These are phyloP conservation scores for Lottia gigantea DNA, from an alignment of 2,888 invertebrate genomes.

Conservation along the genomic window DNA sequence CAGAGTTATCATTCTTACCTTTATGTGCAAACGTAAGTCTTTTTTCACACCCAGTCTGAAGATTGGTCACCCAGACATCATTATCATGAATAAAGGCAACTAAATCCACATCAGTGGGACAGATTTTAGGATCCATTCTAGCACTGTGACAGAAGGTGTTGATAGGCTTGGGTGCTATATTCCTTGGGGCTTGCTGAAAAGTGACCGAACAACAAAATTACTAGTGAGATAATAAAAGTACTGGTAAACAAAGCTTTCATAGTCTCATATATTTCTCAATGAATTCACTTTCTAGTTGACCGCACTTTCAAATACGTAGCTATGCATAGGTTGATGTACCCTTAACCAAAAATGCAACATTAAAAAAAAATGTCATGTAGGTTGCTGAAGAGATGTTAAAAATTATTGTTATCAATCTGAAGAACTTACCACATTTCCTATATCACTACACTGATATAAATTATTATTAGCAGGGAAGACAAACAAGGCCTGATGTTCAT, in stretches of 20 bases:
- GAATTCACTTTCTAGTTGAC: no score
- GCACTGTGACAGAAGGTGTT: conserved; percentile 60
- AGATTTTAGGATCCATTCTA: conserved; percentile 82
- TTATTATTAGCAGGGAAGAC: conserved; percentile 91
- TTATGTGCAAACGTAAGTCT: conserved; percentile 70
- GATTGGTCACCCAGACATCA: conserved; percentile 89
- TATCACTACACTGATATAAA: conserved; percentile 86
- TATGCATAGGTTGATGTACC: no score
- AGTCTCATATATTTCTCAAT: no score
- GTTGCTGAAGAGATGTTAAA: no score
- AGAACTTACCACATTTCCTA: conserved; percentile 49
- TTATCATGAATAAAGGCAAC: conserved; percentile 90
- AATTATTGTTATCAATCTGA: no score
- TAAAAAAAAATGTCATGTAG: no score
- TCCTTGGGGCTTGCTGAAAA: conserved; percentile 18
- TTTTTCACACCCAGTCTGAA: conserved; percentile 68
- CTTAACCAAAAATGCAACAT: no score
- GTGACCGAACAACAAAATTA: neutral
- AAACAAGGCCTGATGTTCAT: conserved; percentile 83
- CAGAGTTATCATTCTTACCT: conserved; percentile 65
- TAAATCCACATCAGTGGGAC: conserved; percentile 82
- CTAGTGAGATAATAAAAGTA: no score
- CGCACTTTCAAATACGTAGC: no score
- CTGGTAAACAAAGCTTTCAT: no score
- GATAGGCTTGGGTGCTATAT: conserved; percentile 63